A percentile compares a stretch with the other conserved stretches of the same genome.
Evolutionary conservation across 2,113 vertebrate genomes (phyloP).

Genomic region (Prionailurus viverrinus): DNA sequence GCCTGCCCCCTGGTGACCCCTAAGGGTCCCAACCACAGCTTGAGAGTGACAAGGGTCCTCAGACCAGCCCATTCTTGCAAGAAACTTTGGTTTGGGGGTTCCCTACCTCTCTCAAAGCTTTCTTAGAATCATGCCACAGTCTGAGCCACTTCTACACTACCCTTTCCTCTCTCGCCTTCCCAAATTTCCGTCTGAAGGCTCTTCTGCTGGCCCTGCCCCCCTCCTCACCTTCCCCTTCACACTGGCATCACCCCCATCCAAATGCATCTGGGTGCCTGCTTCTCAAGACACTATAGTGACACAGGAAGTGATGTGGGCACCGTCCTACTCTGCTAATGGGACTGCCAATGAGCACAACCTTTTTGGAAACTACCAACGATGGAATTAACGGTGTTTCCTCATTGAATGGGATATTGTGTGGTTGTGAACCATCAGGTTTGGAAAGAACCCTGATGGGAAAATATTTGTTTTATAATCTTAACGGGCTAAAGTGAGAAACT

Average conservation of each 20-base stretch:
- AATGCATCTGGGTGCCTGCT: neutral
- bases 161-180: neutral
- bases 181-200: neutral
- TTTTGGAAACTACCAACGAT: neutral
- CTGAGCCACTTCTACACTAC: neutral
- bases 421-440: neutral
- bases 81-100: neutral
- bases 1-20: rapidly evolving
- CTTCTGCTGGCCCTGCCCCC: no score
- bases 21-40: neutral
- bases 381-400: neutral
- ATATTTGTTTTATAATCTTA: neutral
- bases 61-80: neutral
- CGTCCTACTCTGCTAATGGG: neutral
- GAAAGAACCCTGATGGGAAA: neutral
- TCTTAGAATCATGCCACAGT: neutral
- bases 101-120: neutral
- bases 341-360: neutral
- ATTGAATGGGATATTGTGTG: neutral
- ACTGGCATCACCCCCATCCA: neutral
- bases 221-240: neutral
- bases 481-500: neutral
- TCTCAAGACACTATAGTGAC: neutral
- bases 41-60: no score
- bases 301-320: neutral